Base-by-base conservation (phyloP, 2,888 invertebrate species). In the Anodontia alba region DNA sequence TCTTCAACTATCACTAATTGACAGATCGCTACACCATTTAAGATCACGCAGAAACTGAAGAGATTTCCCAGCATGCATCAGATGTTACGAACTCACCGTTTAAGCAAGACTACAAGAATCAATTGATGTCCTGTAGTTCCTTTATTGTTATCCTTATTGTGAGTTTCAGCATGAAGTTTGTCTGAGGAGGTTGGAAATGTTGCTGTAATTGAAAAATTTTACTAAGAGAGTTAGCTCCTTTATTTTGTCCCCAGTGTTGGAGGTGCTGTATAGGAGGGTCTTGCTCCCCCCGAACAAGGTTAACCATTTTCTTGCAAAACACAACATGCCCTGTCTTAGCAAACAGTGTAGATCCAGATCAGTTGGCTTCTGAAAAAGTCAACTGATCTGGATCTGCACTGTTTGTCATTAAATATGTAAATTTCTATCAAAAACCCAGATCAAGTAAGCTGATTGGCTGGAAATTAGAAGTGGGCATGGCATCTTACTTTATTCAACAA, bases 61-160 rank as follows among this genome's bases (percentile, higher is more conserved):
- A 62, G 62, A 62, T 62, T 62, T 62, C 62, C 31, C 62, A 62
- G 62, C 62, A 62, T 62, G 62, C 62, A 33, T 31, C 33, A 23
- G 62, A 31, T 62, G 62, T 62, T 62, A 33, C 33, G 62, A 33
- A 20, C 62, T 33, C 62, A 33, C 33, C 62, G n/a, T 62, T 62
- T 62, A 62, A 62, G 29, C 33, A 5, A 17, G 8, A 33, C 31
- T 29, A 33, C 33, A 62, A 23, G 62, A 33, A 31, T 62, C 62
- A 62, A 31, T 62, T 62, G 62, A 62, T 20, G 20, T 33, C 62
- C 62, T 33, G 33, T 33, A 33, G 62, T 33, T 62, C 10, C 62
- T 33, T 15, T 31, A 62, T 62, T 8, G 33, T 33, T 3, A 62
- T 10, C 15, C 31, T 62, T 33, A 62, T 62, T 62, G 62, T 62